Evolutionary conservation across 2,113 vertebrate species (phyloP).

Genomic region (Arvicanthis niloticus): DNA sequence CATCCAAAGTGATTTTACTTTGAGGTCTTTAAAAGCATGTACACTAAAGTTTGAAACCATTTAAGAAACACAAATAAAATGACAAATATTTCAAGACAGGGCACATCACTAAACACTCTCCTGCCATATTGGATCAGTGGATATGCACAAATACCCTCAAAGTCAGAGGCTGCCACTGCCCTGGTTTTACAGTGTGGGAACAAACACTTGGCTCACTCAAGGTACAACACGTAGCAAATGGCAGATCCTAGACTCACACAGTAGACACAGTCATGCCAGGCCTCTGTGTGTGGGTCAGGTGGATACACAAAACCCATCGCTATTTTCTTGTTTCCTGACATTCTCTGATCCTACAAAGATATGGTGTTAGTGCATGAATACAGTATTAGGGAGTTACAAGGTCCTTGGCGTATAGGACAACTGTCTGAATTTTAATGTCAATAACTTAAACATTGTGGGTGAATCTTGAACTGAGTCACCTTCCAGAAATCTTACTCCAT

Average conservation of each 20-base stretch:
- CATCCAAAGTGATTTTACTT: neutral
- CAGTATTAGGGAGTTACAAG: neutral
- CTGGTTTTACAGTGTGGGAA: neutral
- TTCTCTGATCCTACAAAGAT: neutral
- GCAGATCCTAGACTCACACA: neutral
- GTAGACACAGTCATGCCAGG: neutral
- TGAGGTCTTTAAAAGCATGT: constrained; percentile 1
- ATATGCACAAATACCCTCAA: rapidly evolving
- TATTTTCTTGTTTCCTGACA: neutral
- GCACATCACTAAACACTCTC: neutral
- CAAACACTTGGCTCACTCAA: neutral
- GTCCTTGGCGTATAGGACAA: neutral
- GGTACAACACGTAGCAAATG: neutral
- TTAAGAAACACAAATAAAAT: neutral
- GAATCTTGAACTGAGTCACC: neutral
- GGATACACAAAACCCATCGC: neutral
- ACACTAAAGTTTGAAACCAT: neutral
- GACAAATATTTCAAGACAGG: neutral
- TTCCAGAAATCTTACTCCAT: neutral
- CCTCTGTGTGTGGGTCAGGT: neutral
- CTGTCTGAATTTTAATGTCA: neutral
- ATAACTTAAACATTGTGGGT: neutral
- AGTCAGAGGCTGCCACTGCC: neutral
- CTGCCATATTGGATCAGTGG: neutral
- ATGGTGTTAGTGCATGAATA: neutral